Base-by-base conservation (phyloP, 2,888 invertebrate genomes). In the Junonia oenone region DNA sequence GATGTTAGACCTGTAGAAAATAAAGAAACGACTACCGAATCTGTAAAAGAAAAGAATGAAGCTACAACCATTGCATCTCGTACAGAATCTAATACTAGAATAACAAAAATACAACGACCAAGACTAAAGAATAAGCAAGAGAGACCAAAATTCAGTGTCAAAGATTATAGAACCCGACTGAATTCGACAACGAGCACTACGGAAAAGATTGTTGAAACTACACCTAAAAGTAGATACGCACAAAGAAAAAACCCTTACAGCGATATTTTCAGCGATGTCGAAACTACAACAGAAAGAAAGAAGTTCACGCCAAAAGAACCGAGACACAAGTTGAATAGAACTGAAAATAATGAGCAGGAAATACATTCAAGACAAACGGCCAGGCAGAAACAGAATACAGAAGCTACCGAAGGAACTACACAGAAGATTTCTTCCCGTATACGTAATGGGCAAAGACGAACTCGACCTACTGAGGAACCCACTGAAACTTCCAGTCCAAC, bases 121-220 rank as follows among this genome's bases (percentile, higher is more conserved):
- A 81, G 81, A 72, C 72, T 76, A 31, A 91, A 87, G 59, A 91
- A 84, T 65, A 93, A 92, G 73, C 92, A 89, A 60, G 93, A 93
- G 48, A 84, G 95, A 50, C 95, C 95, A 1, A 87, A 93, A 62
- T 95, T 95, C 74, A 95, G 95, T 70, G 93, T 95, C 2, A 95
- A 95, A 76, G 95, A 95, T 63, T 95, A 95, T 73, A 92, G 93
- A 69, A 94, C 91, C 64, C 86, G 94, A 58, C 75, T 94, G 48
- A 93, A 91, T 65, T 91, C 91, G 0, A 91, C 92, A 0, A 91
- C 92, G 6, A 83, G 82, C 48, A 83, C 86, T 17, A 85, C 88
- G 14, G 90, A 90, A 61, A 82, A 76, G 59, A 65, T 83, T 0
- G 58, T 61, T 9, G 83, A 80, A 61, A 72, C 78, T 19, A 64